These are phyloP conservation scores for Dissostichus mawsoni DNA, from an alignment of 2,113 vertebrate species.

Conservation along the genomic window DNA sequence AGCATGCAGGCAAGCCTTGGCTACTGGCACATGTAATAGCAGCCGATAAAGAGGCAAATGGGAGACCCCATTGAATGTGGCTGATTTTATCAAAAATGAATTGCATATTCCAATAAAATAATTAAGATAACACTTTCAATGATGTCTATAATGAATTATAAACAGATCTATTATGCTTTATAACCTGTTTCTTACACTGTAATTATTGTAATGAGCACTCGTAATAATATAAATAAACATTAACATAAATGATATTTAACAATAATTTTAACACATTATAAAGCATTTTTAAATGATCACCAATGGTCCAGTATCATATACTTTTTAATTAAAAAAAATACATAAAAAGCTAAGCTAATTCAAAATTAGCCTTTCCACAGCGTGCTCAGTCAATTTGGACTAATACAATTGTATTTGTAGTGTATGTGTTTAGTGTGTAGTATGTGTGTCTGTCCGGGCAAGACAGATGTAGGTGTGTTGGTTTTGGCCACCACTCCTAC, in stretches of 20 bases:
- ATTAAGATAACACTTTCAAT: not conserved
- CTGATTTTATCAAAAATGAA: constrained; percentile 1
- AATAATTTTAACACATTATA: too few species aligned
- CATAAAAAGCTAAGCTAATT: not conserved
- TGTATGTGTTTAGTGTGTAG: too few species aligned
- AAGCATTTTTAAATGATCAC: too few species aligned
- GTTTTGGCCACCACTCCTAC: constrained; percentile 19
- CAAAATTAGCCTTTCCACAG: not conserved
- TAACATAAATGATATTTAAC: too few species aligned
- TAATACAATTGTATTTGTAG: not conserved
- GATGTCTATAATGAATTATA: too few species aligned
- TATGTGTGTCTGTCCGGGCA: not conserved
- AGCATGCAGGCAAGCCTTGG: constrained; percentile 16
- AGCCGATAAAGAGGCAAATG: constrained; percentile 10
- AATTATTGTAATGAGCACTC: too few species aligned
- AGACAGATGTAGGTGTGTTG: constrained; percentile 28
- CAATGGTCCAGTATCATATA: too few species aligned
- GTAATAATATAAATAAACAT: too few species aligned
- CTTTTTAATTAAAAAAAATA: not conserved
- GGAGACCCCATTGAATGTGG: constrained; percentile 11
- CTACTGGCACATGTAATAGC: constrained; percentile 8
- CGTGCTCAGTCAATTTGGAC: not conserved
- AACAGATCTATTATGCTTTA: too few species aligned
- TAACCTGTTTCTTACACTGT: too few species aligned
- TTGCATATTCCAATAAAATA: not conserved